A percentile compares a stretch with the other conserved stretches of the same genome.
These are phyloP conservation scores for Cherax destructor DNA, from an alignment of 1,140 invertebrate species.

Conservation along the genomic window DNA sequence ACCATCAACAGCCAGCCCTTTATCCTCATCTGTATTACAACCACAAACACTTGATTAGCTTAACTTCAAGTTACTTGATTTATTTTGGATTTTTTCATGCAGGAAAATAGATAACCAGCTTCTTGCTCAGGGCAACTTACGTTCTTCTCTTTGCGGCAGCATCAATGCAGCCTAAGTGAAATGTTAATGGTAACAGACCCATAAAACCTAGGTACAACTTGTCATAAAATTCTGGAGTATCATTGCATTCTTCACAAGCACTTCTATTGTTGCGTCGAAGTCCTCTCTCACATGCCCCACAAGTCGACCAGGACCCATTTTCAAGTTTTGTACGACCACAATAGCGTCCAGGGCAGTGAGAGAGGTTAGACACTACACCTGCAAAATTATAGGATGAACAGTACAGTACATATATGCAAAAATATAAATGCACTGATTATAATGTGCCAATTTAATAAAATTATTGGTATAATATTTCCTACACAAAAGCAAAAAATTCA, in stretches of 20 bases:
- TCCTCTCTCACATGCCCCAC: constrained; percentile 91
- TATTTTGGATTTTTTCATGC: too few relatives aligned
- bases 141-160: constrained; percentile 84
- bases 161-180: constrained; percentile 95
- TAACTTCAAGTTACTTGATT: too few relatives aligned
- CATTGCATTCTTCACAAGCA: constrained; percentile 86
- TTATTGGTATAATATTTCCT: too few relatives aligned
- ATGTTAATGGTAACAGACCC: constrained; percentile 87
- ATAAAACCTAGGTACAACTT: constrained; percentile 96
- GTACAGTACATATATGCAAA: too few relatives aligned
- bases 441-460: too few relatives aligned
- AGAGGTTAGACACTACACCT: constrained; percentile 60
- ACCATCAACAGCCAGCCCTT: too few relatives aligned
- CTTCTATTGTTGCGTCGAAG: constrained; percentile 78
- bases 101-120: not conserved
- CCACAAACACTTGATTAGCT: too few relatives aligned
- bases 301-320: constrained; percentile 80
- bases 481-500: too few relatives aligned
- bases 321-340: constrained; percentile 71
- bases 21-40: too few relatives aligned
- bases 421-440: too few relatives aligned
- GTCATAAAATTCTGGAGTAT: constrained; percentile 89
- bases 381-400: constrained; percentile 7
- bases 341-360: constrained; percentile 72
- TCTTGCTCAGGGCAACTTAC: constrained; percentile 75